These are phyloP conservation scores for Meles meles DNA, from an alignment of 2,113 vertebrate genomes.

Conservation along the genomic window DNA sequence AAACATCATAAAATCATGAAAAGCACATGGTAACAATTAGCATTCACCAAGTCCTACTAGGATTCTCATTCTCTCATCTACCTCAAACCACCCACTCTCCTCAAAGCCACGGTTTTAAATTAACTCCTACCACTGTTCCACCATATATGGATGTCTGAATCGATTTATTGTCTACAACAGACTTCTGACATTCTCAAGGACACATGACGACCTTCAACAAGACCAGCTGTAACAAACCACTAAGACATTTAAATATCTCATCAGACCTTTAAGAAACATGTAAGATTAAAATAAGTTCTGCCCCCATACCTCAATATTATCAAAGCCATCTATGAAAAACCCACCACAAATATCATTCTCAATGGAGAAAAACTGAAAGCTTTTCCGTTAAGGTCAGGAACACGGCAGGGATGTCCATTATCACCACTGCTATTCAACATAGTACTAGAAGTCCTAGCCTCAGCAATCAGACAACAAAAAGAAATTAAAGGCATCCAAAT, in stretches of 20 bases:
- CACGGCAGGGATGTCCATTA: too few species aligned
- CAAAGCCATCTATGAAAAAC: too few species aligned
- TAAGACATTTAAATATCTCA: background rate
- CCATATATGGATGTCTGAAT: background rate
- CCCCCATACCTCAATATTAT: too few species aligned
- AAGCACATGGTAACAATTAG: background rate
- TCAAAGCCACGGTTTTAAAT: background rate
- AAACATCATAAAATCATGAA: background rate
- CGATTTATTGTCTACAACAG: background rate
- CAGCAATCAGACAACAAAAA: too few species aligned
- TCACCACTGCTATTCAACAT: too few species aligned
- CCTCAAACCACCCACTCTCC: background rate
- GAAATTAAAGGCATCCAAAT: too few species aligned
- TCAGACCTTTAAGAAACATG: background rate
- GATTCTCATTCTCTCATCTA: background rate
- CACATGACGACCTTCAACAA: background rate
- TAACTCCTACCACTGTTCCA: background rate
- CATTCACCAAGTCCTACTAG: background rate
- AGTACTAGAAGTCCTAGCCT: too few species aligned
- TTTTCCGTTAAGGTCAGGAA: too few species aligned
- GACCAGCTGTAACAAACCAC: background rate
- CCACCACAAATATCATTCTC: too few species aligned
- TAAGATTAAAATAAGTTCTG: background rate
- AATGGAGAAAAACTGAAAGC: too few species aligned
- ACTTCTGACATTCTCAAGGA: background rate